Evolutionary conservation across 37 sponge, comb jelly and placozoan species (phyloP).

Genomic region (Diacarnus erythraeanus): DNA sequence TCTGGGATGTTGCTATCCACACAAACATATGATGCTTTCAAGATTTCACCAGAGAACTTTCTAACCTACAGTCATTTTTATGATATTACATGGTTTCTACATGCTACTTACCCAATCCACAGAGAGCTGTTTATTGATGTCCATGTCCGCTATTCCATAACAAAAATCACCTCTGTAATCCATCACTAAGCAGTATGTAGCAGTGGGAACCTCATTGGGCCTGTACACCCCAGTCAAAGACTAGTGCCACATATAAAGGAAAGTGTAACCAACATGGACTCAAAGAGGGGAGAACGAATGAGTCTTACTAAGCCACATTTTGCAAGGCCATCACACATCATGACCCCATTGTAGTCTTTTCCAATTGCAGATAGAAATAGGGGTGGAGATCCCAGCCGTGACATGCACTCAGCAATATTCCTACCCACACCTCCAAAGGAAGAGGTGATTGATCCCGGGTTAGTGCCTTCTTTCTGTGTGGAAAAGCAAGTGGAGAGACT

Average conservation of each 20-base stretch:
- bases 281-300: neutral
- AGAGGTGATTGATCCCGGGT: conserved; percentile 54
- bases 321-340: conserved; percentile 27
- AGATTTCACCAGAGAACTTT: conserved; percentile 21
- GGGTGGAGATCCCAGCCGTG: conserved; percentile 57
- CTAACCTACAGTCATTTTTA: too few species aligned
- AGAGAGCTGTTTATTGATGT: conserved; percentile 37
- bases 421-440: conserved; percentile 84
- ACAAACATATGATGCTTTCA: conserved; percentile 52
- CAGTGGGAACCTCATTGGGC: conserved; percentile 38
- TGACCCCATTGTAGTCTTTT: conserved; percentile 62
- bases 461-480: conserved; percentile 65
- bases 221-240: conserved; percentile 27
- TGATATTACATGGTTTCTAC: neutral
- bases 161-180: conserved; percentile 67
- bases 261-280: too few species aligned
- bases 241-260: neutral
- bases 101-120: conserved; percentile 39
- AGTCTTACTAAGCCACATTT: conserved; percentile 51
- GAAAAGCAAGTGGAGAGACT: too few species aligned
- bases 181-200: conserved; percentile 78
- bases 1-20: conserved; percentile 67
- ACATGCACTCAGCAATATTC: conserved; percentile 78
- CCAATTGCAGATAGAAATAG: conserved; percentile 85
- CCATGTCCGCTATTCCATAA: conserved; percentile 83